Evolutionary conservation across 2,888 invertebrate genomes (phyloP), one percentile per base, ranked within the genome.

Genomic region (Dromius quadrimaculatus): DNA sequence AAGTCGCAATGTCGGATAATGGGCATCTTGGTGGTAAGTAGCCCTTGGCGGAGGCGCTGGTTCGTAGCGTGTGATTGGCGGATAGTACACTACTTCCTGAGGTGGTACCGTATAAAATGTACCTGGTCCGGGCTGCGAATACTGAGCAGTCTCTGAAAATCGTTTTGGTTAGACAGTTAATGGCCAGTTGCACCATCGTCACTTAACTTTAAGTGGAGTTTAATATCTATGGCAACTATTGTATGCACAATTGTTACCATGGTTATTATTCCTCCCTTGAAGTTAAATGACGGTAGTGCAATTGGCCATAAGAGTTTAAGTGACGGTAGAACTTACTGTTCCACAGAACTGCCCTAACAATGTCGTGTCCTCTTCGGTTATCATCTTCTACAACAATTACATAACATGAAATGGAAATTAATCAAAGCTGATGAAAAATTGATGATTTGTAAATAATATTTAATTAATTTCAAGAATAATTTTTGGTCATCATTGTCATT

Each of bases 271-370:
- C n/a, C n/a, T n/a, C n/a, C n/a, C n/a, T n/a, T n/a, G n/a, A n/a
- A n/a, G n/a, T n/a, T n/a, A n/a, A n/a, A n/a, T n/a, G n/a, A n/a
- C n/a, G n/a, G n/a, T n/a, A n/a, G n/a, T n/a, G n/a, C n/a, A n/a
- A n/a, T n/a, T n/a, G n/a, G n/a, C n/a, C n/a, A n/a, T n/a, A n/a
- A 17, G 34, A 62, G 38, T 70, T 36, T 62, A 28, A 72, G 71
- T 72, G 74, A 13, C 1, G 9, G 28, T 11, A 54, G 50, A 28
- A 88, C 91, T 91, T 87, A 92, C 93, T 92, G 86, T 92, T 92
- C 92, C 93, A 93, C 76, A 93, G 88, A 79, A 93, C 92, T 80
- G 92, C 91, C 79, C 92, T 88, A 76, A 88, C 87, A 86, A 91
- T 90, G 82, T 91, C 92, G 80, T 90, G 89, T 80, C 90, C 89